A percentile compares a stretch with the other conserved stretches of the same genome.
Conservation (phyloP, 2,797 vertebrate species). For the Notoglanidium macrostoma region DNA sequence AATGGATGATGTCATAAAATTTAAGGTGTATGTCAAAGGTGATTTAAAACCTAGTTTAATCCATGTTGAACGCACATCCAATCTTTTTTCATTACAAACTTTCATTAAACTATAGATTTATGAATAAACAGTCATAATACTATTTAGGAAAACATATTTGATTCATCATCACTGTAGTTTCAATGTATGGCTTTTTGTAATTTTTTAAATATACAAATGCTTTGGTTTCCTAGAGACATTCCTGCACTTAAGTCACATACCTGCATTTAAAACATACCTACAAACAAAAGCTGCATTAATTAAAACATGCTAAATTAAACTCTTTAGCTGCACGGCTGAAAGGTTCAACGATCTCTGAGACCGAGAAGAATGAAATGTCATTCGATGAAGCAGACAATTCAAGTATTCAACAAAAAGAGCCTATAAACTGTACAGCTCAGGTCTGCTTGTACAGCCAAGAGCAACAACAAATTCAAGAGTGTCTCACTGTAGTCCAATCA, state of each 20-base stretch:
- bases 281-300: slow-evolving; percentile 41
- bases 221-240: slow-evolving; percentile 16
- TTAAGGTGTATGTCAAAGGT: slow-evolving; percentile 80
- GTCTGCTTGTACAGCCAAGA: slow-evolving; percentile 83
- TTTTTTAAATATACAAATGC: neutral
- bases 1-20: slow-evolving; percentile 64
- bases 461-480: slow-evolving; percentile 66
- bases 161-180: neutral
- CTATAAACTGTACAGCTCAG: slow-evolving; percentile 72
- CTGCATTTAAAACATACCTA: slow-evolving; percentile 31
- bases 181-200: neutral
- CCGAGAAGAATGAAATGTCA: slow-evolving; percentile 64
- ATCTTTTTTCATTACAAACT: neutral
- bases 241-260: slow-evolving; percentile 25
- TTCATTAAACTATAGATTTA: neutral
- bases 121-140: neutral
- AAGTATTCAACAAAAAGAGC: slow-evolving; percentile 77
- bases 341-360: slow-evolving; percentile 70
- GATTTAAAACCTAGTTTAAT: slow-evolving; percentile 65
- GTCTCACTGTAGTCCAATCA: slow-evolving; percentile 71
- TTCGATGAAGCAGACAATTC: slow-evolving; percentile 71
- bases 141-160: neutral
- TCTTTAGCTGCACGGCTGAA: slow-evolving; percentile 72
- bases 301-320: slow-evolving; percentile 61
- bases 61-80: neutral